Conservation (phyloP, 2,113 vertebrate genomes). For the Macquaria australasica region DNA sequence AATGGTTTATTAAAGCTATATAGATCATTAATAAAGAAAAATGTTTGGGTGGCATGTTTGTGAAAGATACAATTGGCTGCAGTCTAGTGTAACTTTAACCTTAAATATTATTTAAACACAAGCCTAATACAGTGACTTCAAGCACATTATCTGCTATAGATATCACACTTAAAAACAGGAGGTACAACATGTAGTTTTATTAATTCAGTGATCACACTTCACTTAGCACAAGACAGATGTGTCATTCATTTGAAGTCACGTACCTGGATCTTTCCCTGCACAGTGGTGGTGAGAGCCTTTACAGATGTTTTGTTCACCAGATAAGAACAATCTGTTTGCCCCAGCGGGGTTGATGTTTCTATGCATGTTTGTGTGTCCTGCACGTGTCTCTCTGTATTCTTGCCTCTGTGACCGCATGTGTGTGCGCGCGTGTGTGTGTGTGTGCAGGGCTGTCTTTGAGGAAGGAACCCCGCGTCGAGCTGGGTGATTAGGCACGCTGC, state of each 20-base stretch:
- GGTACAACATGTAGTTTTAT: slow-evolving; percentile 3
- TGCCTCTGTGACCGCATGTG: slow-evolving; percentile 54
- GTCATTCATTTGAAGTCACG: neutral
- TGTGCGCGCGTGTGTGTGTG: slow-evolving; percentile 49
- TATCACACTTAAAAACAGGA: neutral
- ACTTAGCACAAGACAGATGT: neutral
- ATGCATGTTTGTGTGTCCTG: slow-evolving; percentile 12
- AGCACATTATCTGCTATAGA: neutral
- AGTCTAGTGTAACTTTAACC: neutral
- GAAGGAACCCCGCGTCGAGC: slow-evolving; percentile 79
- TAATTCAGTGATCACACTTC: neutral
- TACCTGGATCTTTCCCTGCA: neutral
- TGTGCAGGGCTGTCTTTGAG: slow-evolving; percentile 67
- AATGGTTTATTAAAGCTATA: neutral
- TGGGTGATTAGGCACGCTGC: slow-evolving; percentile 89
- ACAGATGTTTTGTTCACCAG: slow-evolving; percentile 79
- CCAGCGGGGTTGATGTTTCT: slow-evolving; percentile 76
- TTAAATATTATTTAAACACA: neutral
- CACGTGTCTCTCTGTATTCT: slow-evolving; percentile 41
- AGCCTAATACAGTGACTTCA: neutral
- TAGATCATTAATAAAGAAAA: neutral
- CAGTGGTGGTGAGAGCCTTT: slow-evolving; percentile 54
- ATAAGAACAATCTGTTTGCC: slow-evolving; percentile 89
- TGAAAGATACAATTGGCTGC: neutral
- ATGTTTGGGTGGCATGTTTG: neutral